Evolutionary conservation across 2,797 vertebrate species (phyloP).

Genomic region (Varecia variegata): DNA sequence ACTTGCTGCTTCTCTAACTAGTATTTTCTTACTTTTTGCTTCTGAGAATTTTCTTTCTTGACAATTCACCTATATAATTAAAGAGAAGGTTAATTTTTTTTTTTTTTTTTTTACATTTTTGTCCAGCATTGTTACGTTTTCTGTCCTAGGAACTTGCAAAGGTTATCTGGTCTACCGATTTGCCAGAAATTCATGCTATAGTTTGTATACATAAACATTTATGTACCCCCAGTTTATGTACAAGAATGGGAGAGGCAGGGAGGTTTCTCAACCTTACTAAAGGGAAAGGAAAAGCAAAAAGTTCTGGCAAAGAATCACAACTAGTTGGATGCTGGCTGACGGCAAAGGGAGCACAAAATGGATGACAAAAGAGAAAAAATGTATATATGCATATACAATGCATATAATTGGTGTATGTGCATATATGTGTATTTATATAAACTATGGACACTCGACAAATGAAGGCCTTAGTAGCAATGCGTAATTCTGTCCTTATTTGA

Average conservation of each 20-base stretch:
- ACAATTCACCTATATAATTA: neutral
- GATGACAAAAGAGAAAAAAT: neutral
- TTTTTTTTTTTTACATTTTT: neutral
- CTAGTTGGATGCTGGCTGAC: neutral
- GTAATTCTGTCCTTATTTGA: neutral
- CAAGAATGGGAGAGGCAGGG: neutral
- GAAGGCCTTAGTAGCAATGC: neutral
- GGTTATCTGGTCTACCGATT: neutral
- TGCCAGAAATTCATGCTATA: neutral
- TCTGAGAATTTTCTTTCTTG: neutral
- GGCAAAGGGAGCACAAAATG: neutral
- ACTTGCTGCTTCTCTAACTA: neutral
- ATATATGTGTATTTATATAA: neutral
- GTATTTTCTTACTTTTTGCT: neutral
- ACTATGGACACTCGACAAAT: neutral
- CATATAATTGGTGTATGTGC: neutral
- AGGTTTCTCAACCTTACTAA: neutral
- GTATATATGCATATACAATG: neutral
- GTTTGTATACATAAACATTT: neutral
- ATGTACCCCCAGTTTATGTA: neutral
- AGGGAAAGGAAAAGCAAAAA: neutral
- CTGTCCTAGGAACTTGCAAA: neutral
- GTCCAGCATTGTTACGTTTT: neutral
- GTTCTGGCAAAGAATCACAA: neutral
- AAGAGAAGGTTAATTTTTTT: neutral